Conservation (phyloP, 2,797 vertebrate genomes). For the Acanthopagrus latus region DNA sequence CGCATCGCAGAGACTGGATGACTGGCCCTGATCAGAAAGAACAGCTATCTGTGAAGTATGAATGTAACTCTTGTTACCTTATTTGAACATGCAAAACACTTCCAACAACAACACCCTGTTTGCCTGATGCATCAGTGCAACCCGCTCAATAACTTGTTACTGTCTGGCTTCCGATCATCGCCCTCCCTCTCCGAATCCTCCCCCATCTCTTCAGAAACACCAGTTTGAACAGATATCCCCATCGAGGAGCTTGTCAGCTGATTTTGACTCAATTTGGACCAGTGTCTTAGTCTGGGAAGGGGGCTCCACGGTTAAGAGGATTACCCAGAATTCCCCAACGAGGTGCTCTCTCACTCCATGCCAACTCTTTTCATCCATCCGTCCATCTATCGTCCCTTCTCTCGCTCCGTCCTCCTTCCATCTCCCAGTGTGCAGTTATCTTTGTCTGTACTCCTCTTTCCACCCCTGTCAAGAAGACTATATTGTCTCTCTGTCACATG, state of each 20-base stretch:
- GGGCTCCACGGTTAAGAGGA: constrained; percentile 82
- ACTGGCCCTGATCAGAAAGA: constrained; percentile 10
- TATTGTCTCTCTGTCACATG: constrained; percentile 66
- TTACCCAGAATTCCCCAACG: constrained; percentile 83
- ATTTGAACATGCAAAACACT: background rate
- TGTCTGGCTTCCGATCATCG: constrained; percentile 28
- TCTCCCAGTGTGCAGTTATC: constrained; percentile 72
- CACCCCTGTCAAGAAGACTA: constrained; percentile 66
- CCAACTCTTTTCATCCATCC: constrained; percentile 80
- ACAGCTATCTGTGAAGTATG: background rate
- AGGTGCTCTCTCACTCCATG: constrained; percentile 76
- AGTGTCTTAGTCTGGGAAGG: constrained; percentile 79
- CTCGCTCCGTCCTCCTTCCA: constrained; percentile 61
- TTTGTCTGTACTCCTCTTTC: constrained; percentile 70
- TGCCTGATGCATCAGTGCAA: constrained; percentile 3
- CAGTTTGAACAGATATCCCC: constrained; percentile 55
- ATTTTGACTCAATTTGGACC: constrained; percentile 78
- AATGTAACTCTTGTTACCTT: background rate
- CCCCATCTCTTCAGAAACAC: constrained; percentile 46
- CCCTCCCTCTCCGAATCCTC: constrained; percentile 39
- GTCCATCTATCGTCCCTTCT: constrained; percentile 65
- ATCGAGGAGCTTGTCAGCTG: constrained; percentile 75
- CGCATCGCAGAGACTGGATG: background rate
- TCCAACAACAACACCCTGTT: constrained; percentile 16
- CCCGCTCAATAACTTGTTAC: constrained; percentile 20